Percentiles rank a stretch among this genome's conserved stretches.
Conservation (phyloP, 2,113 vertebrate genomes). For the Cryptotis parvus region DNA sequence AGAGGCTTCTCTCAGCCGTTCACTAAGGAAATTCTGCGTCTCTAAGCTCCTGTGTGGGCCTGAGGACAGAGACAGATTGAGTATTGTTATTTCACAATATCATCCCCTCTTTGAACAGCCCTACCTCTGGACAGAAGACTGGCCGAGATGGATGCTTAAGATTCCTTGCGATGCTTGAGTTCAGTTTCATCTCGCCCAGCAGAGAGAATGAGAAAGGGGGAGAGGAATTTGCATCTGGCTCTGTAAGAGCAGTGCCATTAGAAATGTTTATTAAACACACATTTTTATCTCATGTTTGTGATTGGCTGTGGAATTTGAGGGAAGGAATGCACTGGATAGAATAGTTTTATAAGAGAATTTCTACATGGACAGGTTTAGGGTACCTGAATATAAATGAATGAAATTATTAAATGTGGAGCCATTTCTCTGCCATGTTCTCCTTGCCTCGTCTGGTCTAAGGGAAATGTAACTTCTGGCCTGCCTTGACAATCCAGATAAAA, state of each 20-base stretch:
- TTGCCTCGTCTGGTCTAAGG: neutral
- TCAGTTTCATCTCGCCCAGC: neutral
- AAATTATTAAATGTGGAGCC: neutral
- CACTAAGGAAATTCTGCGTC: neutral
- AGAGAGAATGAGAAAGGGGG: neutral
- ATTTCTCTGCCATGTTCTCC: neutral
- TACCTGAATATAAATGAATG: neutral
- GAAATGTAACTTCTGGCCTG: neutral
- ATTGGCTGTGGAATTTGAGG: neutral
- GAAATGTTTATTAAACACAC: neutral
- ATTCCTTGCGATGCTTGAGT: constrained; percentile 20
- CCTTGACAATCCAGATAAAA: neutral
- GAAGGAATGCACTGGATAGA: neutral
- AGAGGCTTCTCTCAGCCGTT: neutral
- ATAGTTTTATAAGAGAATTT: neutral
- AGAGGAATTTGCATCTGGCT: constrained; percentile 13
- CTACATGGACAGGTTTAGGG: neutral
- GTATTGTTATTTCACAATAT: neutral
- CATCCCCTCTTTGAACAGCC: neutral
- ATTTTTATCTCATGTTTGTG: neutral
- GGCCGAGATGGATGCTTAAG: neutral
- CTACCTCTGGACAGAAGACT: neutral
- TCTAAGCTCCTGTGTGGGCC: neutral
- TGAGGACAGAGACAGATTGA: neutral
- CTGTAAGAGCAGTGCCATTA: neutral